phyloP scores from a whole-genome alignment of 2,888 invertebrate species.

The Athalia circularis region DNA sequence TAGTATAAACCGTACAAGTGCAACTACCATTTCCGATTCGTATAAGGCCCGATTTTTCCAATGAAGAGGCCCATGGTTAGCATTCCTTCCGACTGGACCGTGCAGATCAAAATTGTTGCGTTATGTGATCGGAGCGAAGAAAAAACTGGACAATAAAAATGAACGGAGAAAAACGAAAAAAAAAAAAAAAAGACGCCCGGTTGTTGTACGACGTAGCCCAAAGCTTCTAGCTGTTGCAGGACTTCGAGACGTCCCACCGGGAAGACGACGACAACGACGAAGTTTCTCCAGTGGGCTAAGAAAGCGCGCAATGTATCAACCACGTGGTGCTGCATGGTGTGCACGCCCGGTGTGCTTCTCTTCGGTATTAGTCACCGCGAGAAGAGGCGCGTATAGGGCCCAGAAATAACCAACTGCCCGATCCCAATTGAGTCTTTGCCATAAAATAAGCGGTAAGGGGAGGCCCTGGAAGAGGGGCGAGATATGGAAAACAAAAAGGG shows the following conservation, averaged over 20 bases:
- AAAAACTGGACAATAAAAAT: too few species aligned
- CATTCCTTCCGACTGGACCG: too few species aligned
- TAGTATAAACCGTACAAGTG: too few species aligned
- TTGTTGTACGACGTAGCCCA: too few species aligned
- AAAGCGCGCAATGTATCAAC: conserved; percentile 76
- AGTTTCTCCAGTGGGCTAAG: conserved; percentile 69
- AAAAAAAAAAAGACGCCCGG: too few species aligned
- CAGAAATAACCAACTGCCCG: conserved; percentile 76
- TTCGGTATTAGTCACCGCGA: conserved; percentile 79
- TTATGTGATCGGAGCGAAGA: too few species aligned
- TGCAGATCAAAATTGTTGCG: too few species aligned
- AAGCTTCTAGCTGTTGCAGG: background rate
- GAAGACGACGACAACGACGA: conserved; percentile 63
- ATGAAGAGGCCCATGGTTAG: too few species aligned
- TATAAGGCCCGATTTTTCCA: too few species aligned
- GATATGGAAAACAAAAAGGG: too few species aligned
- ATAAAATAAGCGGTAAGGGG: conserved; percentile 73
- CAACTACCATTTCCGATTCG: too few species aligned
- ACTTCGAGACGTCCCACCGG: conserved; percentile 63
- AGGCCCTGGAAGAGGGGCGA: conserved; percentile 73
- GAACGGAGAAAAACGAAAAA: too few species aligned
- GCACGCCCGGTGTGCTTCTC: conserved; percentile 75
- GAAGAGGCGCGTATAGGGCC: conserved; percentile 73
- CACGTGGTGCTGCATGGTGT: conserved; percentile 76
- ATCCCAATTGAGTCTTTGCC: conserved; percentile 76